phyloP scores from a whole-genome alignment of 2,113 vertebrate species.

The Calonectris borealis region DNA sequence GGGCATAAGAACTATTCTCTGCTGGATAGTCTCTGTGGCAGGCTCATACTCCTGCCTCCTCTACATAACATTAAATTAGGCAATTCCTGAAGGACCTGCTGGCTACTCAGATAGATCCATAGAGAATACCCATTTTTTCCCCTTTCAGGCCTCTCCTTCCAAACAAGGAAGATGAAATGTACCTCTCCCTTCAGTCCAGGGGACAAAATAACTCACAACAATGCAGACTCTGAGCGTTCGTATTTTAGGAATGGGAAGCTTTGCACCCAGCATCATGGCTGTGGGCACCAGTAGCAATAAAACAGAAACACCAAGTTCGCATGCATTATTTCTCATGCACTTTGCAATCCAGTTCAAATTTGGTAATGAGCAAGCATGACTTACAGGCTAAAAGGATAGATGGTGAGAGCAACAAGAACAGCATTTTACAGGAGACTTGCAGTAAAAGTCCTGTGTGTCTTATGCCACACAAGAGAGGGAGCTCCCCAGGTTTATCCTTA shows the following conservation, averaged over 20 bases:
- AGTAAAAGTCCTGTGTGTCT: not conserved
- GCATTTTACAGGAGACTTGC: not conserved
- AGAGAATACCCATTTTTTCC: not conserved
- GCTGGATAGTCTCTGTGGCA: not conserved
- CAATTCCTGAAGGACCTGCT: not conserved
- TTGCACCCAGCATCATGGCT: not conserved
- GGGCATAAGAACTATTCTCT: not conserved
- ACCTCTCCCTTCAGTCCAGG: not conserved
- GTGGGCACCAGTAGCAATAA: not conserved
- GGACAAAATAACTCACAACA: not conserved
- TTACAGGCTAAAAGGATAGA: not conserved
- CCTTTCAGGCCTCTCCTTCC: not conserved
- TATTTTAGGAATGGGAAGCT: not conserved
- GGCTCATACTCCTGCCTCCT: not conserved
- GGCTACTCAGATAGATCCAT: not conserved
- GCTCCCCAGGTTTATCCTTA: not conserved
- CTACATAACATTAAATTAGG: not conserved
- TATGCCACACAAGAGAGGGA: not conserved
- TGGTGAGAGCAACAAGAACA: not conserved
- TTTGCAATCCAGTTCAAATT: not conserved
- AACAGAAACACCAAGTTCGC: not conserved
- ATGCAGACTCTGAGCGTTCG: accelerated
- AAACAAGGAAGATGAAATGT: not conserved
- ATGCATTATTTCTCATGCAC: not conserved
- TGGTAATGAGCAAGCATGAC: not conserved